A percentile compares a stretch with the other conserved stretches of the same genome.
Conservation (phyloP, 1,140 invertebrate species). For the Coenobita brevimanus region DNA sequence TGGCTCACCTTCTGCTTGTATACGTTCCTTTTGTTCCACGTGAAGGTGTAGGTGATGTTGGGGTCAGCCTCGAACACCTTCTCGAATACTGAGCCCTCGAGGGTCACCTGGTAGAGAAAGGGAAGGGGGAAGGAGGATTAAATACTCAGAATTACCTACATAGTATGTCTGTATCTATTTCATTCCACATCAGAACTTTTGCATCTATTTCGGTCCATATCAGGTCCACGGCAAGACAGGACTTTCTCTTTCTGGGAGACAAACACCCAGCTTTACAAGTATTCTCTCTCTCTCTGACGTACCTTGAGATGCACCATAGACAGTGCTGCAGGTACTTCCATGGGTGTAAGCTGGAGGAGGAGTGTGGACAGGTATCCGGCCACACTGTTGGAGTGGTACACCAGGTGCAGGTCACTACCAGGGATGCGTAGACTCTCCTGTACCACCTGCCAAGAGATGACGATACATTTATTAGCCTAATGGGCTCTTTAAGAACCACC, state of each 20-base stretch:
- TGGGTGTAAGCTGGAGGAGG: slow-evolving; percentile 90
- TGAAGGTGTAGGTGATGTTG: slow-evolving; percentile 94
- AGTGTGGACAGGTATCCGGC: slow-evolving; percentile 94
- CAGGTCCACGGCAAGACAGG: too few species aligned
- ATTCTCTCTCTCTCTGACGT: too few species aligned
- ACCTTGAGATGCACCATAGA: slow-evolving; percentile 84
- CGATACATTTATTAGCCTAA: too few species aligned
- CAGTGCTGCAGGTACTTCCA: slow-evolving; percentile 84
- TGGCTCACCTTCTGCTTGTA: slow-evolving; percentile 94
- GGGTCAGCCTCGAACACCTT: slow-evolving; percentile 96
- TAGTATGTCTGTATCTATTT: too few species aligned
- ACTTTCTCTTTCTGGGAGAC: too few species aligned
- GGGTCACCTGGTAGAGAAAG: slow-evolving; percentile 73
- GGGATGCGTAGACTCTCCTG: slow-evolving; percentile 96
- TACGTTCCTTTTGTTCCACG: slow-evolving; percentile 97
- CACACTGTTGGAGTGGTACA: slow-evolving; percentile 94
- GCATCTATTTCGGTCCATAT: too few species aligned
- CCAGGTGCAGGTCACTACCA: slow-evolving; percentile 89
- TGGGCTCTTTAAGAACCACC: too few species aligned
- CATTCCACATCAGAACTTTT: too few species aligned
- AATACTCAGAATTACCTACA: not conserved
- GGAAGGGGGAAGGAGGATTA: not conserved
- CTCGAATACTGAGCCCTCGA: slow-evolving; percentile 73
- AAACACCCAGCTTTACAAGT: too few species aligned
- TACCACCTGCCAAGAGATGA: slow-evolving; percentile 84